A percentile compares a stretch with the other conserved stretches of the same genome.
phyloP scores from a whole-genome alignment of 2,888 invertebrate genomes.

The Capitulum mitella region DNA sequence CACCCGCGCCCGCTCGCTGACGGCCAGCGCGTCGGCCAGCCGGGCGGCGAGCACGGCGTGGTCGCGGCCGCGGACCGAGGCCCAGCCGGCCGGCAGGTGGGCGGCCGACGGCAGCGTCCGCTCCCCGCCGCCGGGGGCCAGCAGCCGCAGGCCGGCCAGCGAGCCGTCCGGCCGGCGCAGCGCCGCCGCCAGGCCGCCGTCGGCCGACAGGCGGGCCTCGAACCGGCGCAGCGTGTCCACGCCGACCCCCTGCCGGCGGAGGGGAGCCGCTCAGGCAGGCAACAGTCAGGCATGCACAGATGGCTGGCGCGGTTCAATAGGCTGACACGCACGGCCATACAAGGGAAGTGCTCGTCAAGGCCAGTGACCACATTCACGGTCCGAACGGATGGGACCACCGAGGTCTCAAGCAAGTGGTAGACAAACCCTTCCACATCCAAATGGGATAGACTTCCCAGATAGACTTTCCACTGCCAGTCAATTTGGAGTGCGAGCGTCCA shows the following conservation, averaged over 20 bases:
- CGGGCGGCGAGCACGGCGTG: not conserved
- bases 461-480: no score
- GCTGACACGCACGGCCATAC: no score
- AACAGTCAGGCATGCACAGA: no score
- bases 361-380: no score
- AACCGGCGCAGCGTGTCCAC: conserved; percentile 3
- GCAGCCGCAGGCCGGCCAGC: not conserved
- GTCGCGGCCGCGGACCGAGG: not conserved
- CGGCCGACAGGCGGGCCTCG: not conserved
- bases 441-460: no score
- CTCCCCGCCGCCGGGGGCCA: not conserved
- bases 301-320: no score
- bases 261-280: no score
- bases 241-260: not conserved
- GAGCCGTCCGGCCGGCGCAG: conserved; percentile 15
- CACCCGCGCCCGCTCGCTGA: not conserved
- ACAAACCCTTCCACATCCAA: no score
- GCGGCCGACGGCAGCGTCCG: conserved; percentile 3
- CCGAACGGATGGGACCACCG: no score
- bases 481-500: no score
- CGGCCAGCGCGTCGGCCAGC: conserved; percentile 8
- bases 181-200: conserved; percentile 12
- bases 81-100: not conserved
- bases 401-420: no score
- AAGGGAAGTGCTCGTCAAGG: no score